Evolutionary conservation across 2,797 vertebrate genomes (phyloP).

Genomic region (Acridotheres tristis): DNA sequence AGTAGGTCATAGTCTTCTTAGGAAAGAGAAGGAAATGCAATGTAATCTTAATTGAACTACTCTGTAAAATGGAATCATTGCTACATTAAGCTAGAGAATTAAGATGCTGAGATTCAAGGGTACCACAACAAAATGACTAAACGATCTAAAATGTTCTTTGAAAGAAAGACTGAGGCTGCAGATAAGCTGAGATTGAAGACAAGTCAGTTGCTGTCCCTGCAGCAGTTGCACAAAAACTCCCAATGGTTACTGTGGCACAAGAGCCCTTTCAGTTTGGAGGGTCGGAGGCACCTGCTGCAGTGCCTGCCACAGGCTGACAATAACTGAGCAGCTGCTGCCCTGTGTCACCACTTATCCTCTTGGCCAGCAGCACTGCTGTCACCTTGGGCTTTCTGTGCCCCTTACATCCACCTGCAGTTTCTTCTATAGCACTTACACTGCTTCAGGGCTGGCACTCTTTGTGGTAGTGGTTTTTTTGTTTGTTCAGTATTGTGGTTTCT

Average conservation of each 20-base stretch:
- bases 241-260: background rate
- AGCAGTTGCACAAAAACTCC: background rate
- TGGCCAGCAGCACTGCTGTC: background rate
- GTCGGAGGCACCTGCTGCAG: constrained; percentile 10
- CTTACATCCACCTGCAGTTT: constrained; percentile 25
- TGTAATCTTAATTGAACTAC: background rate
- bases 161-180: background rate
- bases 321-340: constrained; percentile 41
- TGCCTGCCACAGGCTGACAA: background rate
- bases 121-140: background rate
- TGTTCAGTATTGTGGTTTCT: background rate
- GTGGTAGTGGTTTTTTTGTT: background rate
- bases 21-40: background rate
- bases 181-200: background rate
- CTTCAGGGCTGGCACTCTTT: background rate
- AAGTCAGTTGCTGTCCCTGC: background rate
- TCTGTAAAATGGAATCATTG: background rate
- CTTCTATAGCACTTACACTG: background rate
- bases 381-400: constrained; percentile 25
- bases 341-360: background rate
- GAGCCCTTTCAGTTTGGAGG: constrained; percentile 30
- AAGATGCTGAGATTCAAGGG: background rate
- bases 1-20: background rate
- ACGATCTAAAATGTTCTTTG: background rate
- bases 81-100: background rate